Conservation (phyloP, 1,140 invertebrate genomes). For the Drosophila saltans region DNA sequence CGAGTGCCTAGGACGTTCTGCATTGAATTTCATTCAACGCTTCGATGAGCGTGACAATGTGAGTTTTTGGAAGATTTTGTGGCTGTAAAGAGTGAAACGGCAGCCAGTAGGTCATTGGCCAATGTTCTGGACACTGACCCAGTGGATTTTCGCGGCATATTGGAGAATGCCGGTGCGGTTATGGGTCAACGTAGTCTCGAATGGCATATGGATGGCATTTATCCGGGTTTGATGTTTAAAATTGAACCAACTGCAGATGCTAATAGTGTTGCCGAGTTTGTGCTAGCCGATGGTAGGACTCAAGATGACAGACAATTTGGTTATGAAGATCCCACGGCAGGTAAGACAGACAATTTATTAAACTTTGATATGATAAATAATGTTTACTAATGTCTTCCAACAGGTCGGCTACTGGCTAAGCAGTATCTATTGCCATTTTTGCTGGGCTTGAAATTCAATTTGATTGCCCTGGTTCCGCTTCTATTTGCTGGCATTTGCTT, state of each 20-base stretch:
- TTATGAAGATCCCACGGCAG: constrained; percentile 83
- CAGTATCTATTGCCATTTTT: constrained; percentile 89
- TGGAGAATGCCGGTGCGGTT: constrained; percentile 88
- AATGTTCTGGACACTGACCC: constrained; percentile 89
- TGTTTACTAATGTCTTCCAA: constrained; percentile 34
- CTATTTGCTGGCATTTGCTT: constrained; percentile 88
- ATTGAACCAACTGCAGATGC: constrained; percentile 87
- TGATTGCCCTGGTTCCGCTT: constrained; percentile 88
- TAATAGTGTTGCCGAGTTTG: constrained; percentile 89
- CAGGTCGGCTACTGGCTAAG: constrained; percentile 88
- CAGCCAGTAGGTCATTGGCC: constrained; percentile 83
- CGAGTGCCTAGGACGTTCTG: too few species aligned
- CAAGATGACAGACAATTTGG: constrained; percentile 81
- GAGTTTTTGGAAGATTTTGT: constrained; percentile 86
- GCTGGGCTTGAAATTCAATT: constrained; percentile 90
- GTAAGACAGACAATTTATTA: constrained; percentile 56
- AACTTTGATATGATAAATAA: background rate
- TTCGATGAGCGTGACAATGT: too few species aligned
- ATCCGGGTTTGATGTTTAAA: constrained; percentile 88
- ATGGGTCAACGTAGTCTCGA: constrained; percentile 88
- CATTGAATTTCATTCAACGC: too few species aligned
- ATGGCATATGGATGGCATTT: constrained; percentile 88
- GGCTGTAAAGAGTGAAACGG: constrained; percentile 85
- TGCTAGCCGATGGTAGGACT: constrained; percentile 85
- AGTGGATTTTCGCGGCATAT: constrained; percentile 87